These are phyloP conservation scores for Mus pahari DNA, from an alignment of 2,113 vertebrate genomes.

Conservation along the genomic window DNA sequence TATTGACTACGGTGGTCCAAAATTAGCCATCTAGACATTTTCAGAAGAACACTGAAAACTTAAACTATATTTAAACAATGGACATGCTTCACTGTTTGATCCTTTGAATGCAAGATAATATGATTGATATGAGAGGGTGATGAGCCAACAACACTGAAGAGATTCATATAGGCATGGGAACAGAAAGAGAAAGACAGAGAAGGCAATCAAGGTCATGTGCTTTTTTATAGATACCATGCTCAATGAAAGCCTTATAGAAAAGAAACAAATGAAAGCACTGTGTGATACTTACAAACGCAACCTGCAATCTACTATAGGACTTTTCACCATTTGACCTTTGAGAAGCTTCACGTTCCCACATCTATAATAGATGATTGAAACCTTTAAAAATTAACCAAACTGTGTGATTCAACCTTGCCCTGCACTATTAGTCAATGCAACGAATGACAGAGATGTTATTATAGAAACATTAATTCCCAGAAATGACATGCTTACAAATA, in stretches of 20 bases:
- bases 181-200: not conserved
- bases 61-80: not conserved
- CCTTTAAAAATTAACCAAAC: conserved; percentile 58
- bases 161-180: not conserved
- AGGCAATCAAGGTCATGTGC: not conserved
- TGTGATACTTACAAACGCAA: not conserved
- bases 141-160: not conserved
- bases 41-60: not conserved
- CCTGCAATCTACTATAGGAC: not conserved
- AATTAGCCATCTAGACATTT: not conserved
- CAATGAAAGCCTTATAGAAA: not conserved
- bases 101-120: not conserved
- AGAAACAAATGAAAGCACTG: not conserved
- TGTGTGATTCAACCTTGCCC: conserved; percentile 50
- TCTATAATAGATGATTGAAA: not conserved
- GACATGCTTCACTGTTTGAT: not conserved
- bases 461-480: conserved; percentile 57
- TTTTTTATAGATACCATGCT: not conserved
- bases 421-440: conserved; percentile 8
- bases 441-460: conserved; percentile 32
- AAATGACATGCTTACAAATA: conserved; percentile 67
- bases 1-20: not conserved
- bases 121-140: not conserved
- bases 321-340: conserved; percentile 10
- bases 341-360: not conserved